phyloP scores from a whole-genome alignment of 2,888 invertebrate genomes.

The Macaria liturata region DNA sequence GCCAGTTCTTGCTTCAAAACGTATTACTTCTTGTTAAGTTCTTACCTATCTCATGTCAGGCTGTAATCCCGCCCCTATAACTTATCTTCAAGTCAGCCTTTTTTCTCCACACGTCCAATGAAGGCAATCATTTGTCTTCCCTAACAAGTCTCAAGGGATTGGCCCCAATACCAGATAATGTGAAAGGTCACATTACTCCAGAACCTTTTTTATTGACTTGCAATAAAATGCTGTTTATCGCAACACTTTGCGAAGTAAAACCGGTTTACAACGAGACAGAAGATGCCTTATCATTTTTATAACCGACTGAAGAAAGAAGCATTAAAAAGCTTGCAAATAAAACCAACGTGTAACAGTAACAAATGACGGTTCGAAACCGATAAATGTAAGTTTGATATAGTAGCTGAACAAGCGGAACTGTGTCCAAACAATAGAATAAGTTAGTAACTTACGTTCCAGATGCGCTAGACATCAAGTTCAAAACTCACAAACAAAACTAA shows the following conservation, averaged over 20 bases:
- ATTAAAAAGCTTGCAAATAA: conserved; percentile 50
- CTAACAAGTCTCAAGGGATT: conserved; percentile 51
- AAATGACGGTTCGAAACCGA: no score
- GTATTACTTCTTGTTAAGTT: conserved; percentile 10
- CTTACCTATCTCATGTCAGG: conserved; percentile 23
- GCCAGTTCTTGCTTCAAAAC: neutral
- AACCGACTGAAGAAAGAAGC: conserved; percentile 46
- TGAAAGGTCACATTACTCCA: conserved; percentile 66
- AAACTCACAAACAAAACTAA: conserved; percentile 43
- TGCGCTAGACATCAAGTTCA: conserved; percentile 49
- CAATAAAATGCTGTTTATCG: conserved; percentile 62
- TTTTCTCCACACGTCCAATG: conserved; percentile 39
- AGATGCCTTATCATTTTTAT: conserved; percentile 47
- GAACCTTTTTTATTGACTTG: conserved; percentile 56
- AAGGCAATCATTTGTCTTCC: conserved; percentile 46
- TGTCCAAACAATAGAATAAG: conserved; percentile 49
- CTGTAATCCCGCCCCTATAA: conserved; percentile 26
- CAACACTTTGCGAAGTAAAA: conserved; percentile 57
- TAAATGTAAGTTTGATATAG: no score
- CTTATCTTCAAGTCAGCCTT: conserved; percentile 38
- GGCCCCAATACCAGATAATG: conserved; percentile 50
- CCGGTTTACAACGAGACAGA: conserved; percentile 45
- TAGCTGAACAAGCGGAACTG: conserved; percentile 43
- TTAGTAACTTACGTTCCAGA: conserved; percentile 63
- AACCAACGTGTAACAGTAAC: no score